Evolutionary conservation across 2,113 vertebrate species (phyloP).

Genomic region (Setophaga petechia): DNA sequence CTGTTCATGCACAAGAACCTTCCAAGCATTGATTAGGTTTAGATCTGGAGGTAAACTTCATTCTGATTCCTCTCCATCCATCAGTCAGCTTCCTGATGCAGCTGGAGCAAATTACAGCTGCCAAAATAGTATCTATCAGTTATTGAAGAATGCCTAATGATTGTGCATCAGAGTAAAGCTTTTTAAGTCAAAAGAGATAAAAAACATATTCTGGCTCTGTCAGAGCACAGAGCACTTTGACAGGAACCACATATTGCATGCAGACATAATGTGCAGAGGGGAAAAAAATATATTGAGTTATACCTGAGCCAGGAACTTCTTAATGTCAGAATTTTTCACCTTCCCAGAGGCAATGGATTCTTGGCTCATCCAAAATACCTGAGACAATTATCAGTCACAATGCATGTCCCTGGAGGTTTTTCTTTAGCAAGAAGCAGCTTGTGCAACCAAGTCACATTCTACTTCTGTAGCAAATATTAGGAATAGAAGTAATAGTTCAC

Average conservation of each 20-base stretch:
- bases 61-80: not conserved
- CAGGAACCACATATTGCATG: not conserved
- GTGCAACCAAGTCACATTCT: not conserved
- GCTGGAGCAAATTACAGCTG: slow-evolving; percentile 8
- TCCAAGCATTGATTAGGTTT: not conserved
- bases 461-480: not conserved
- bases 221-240: not conserved
- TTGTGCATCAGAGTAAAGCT: not conserved
- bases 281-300: not conserved
- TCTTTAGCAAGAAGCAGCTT: slow-evolving; percentile 43
- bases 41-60: not conserved
- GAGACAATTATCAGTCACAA: slow-evolving; percentile 35
- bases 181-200: not conserved
- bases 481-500: not conserved
- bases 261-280: not conserved
- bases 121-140: slow-evolving; percentile 14
- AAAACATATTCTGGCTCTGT: not conserved
- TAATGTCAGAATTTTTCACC: not conserved
- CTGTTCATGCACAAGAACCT: not conserved
- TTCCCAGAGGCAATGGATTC: slow-evolving; percentile 49
- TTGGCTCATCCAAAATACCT: slow-evolving; percentile 30
- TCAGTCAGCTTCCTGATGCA: not conserved
- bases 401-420: slow-evolving; percentile 3
- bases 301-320: not conserved
- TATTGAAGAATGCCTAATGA: slow-evolving; percentile 8